Conservation (phyloP, 2,113 vertebrate genomes). For the Paramormyrops kingsleyae region DNA sequence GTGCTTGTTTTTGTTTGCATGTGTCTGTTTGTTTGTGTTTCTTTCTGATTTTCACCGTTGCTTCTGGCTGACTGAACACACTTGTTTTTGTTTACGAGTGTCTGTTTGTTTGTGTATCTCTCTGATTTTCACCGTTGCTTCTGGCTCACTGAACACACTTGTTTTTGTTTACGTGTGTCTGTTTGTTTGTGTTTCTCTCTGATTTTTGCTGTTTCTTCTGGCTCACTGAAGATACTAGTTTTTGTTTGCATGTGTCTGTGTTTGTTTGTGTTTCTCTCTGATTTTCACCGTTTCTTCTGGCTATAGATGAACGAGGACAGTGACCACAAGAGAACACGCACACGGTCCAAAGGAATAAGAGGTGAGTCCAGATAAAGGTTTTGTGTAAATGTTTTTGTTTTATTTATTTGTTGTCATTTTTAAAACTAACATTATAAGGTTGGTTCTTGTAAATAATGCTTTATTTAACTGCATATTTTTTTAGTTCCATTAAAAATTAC, state of each 20-base stretch:
- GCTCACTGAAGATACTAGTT: not conserved
- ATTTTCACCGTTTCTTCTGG: constrained; percentile 18
- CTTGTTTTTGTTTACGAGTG: not conserved
- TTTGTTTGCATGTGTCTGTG: not conserved
- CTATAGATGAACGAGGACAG: constrained; percentile 88
- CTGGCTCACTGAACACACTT: not conserved
- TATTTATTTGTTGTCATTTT: not conserved
- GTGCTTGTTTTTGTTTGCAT: not conserved
- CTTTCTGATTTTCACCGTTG: not conserved
- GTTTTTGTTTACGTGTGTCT: not conserved
- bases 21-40: not conserved
- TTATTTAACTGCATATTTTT: constrained; percentile 19
- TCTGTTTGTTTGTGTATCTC: not conserved
- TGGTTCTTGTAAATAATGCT: constrained; percentile 23
- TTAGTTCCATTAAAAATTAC: constrained; percentile 22
- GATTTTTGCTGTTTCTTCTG: not conserved
- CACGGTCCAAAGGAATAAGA: constrained; percentile 85
- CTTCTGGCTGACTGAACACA: not conserved
- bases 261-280: not conserved
- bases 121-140: not conserved
- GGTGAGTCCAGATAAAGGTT: constrained; percentile 59
- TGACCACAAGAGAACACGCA: constrained; percentile 84
- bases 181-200: not conserved
- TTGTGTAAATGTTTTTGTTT: not conserved
- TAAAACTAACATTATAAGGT: constrained; percentile 5